Percentiles rank a stretch among this genome's conserved stretches.
Evolutionary conservation across 2,113 vertebrate species (phyloP).

Genomic region (Elanus axillaris): DNA sequence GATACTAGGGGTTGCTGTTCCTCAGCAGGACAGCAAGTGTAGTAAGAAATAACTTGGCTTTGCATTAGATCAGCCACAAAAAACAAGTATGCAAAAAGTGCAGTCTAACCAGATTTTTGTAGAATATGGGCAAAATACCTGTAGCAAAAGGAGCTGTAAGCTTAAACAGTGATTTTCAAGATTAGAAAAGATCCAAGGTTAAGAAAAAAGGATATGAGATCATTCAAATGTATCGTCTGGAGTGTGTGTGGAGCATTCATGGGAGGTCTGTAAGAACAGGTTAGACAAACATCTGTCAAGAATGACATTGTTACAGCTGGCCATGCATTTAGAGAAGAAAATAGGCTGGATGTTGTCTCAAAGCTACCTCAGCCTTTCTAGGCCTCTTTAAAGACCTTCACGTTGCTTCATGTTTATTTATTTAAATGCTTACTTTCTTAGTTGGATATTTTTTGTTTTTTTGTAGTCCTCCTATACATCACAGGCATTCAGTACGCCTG

Average conservation of each 20-base stretch:
- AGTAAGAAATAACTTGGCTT: background rate
- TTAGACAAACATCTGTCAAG: background rate
- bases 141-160: background rate
- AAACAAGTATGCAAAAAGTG: background rate
- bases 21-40: background rate
- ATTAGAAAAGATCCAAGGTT: background rate
- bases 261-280: background rate
- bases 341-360: background rate
- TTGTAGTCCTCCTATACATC: background rate
- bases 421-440: background rate
- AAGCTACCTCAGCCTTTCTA: background rate
- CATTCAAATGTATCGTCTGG: background rate
- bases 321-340: background rate
- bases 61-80: background rate
- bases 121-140: background rate
- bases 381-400: background rate
- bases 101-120: background rate
- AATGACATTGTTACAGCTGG: background rate
- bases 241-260: background rate
- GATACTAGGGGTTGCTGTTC: background rate
- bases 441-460: background rate
- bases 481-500: background rate
- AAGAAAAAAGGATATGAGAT: constrained; percentile 9
- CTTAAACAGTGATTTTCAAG: background rate
- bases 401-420: background rate